These are phyloP conservation scores for Tachysurus fulvidraco DNA, from an alignment of 2,113 vertebrate genomes.

Conservation along the genomic window DNA sequence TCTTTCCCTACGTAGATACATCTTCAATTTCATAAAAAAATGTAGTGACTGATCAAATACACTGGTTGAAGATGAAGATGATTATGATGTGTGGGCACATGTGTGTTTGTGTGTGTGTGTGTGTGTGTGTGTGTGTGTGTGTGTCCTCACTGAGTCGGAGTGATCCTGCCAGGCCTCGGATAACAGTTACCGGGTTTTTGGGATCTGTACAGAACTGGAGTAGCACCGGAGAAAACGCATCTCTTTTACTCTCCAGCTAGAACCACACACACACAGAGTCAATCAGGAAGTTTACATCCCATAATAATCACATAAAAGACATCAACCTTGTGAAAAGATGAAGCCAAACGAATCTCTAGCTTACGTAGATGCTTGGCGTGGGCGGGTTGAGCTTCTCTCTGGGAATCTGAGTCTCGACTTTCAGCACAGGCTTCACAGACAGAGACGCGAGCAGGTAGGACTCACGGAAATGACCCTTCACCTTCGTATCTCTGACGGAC, in stretches of 20 bases:
- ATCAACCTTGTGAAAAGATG: neutral
- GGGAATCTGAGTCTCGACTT: slow-evolving; percentile 68
- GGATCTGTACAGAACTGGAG: slow-evolving; percentile 91
- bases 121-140: slow-evolving; percentile 9
- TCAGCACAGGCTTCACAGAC: slow-evolving; percentile 82
- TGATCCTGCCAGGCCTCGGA: slow-evolving; percentile 87
- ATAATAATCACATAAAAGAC: neutral
- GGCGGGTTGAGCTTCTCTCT: slow-evolving; percentile 87
- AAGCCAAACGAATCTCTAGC: slow-evolving; percentile 50
- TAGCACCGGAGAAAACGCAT: slow-evolving; percentile 87
- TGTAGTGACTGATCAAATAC: neutral
- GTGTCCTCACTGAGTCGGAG: slow-evolving; percentile 83
- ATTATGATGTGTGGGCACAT: neutral
- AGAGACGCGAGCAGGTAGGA: slow-evolving; percentile 81
- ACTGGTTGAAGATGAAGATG: neutral
- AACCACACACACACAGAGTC: slow-evolving; percentile 20
- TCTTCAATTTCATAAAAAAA: neutral
- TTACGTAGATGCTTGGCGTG: slow-evolving; percentile 90
- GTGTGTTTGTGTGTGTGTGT: neutral
- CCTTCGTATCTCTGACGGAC: slow-evolving; percentile 69
- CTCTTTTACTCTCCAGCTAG: slow-evolving; percentile 89
- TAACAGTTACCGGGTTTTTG: slow-evolving; percentile 90
- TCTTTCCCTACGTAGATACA: no score
- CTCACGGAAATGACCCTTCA: slow-evolving; percentile 82
- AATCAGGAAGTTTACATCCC: slow-evolving; percentile 8